Evolutionary conservation across 2,113 vertebrate species (phyloP), one percentile per base, ranked within the genome.

Genomic region (Rhineura floridana): DNA sequence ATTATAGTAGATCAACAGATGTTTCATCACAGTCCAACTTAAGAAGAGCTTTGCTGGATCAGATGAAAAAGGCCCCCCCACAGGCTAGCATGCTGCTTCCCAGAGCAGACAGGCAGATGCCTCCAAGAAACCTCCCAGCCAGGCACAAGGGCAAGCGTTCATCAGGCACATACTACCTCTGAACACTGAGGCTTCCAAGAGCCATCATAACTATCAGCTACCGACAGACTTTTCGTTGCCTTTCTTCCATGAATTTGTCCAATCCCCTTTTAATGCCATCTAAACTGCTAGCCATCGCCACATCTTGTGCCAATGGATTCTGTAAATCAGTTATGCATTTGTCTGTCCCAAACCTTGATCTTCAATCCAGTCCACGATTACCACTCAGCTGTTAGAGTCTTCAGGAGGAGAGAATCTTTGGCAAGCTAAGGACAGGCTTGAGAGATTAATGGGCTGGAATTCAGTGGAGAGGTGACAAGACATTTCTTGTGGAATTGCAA

Each of bases 391-490:
- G 30, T 9, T 30, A 25, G 13, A 39, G 50, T 44, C 69, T 84
- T 84, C 25, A 84, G 70, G 83, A 73, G 70, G 50, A 84, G 69
- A 55, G 72, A 17, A 15, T 84, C 36, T 84, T 55, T 85, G 59
- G 30, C 17, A 63, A 77, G 28, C 42, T 77, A 30, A 30, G 28
- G 44, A 63, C 4, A 63, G 55, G 55, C 23, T 63, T 62, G 28
- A 65, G 84, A 85, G 84, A 77, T 76, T 72, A 36, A 50, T 3
- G 33, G 72, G 30, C 84, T 63, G 72, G 73, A 48, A 77, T 36
- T n/a, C 44, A 42, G 76, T 17, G 5, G 25, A 50, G 19, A 6
- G 82, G 28, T 19, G n/a, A 28, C 63, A 67, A 6, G 62, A 46
- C 63, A 46, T 63, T 30, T 28, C 44, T 44, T 63, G 33, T 10